A percentile compares a stretch with the other conserved stretches of the same genome.
phyloP scores from a whole-genome alignment of 2,113 vertebrate genomes.

The Antechinus flavipes region DNA sequence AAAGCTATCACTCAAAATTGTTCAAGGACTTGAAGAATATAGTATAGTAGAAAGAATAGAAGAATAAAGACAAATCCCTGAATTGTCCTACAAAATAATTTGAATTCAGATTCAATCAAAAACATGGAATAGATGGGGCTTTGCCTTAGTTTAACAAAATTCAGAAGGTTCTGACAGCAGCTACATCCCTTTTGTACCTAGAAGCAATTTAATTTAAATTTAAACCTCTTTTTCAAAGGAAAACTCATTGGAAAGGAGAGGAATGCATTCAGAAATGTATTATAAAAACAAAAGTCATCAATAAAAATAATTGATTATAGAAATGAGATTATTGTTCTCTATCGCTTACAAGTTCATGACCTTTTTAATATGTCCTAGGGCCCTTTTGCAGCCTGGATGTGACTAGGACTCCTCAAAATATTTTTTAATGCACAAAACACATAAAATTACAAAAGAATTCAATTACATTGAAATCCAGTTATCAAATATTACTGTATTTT shows the following conservation, averaged over 20 bases:
- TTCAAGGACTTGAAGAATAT: constrained; percentile 35
- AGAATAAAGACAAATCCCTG: constrained; percentile 31
- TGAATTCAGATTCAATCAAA: constrained; percentile 17
- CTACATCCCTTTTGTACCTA: background rate
- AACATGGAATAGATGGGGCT: background rate
- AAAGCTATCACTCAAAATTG: constrained; percentile 15
- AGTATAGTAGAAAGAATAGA: constrained; percentile 22
- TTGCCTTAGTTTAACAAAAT: background rate
- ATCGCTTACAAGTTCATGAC: background rate
- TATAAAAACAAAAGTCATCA: background rate
- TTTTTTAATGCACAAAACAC: background rate
- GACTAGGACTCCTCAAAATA: background rate
- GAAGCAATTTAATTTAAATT: background rate
- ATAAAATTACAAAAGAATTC: background rate
- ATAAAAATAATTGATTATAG: background rate
- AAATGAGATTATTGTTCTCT: background rate
- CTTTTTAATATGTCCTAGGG: background rate
- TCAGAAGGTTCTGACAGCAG: background rate
- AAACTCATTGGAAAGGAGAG: background rate
- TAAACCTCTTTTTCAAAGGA: background rate
- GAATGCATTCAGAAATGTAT: background rate
- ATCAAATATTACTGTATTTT: background rate
- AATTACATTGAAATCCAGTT: background rate
- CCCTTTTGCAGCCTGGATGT: background rate
- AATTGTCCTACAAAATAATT: constrained; percentile 29